These are phyloP conservation scores for Odobenus rosmarus DNA, from an alignment of 2,113 vertebrate species.

Conservation along the genomic window DNA sequence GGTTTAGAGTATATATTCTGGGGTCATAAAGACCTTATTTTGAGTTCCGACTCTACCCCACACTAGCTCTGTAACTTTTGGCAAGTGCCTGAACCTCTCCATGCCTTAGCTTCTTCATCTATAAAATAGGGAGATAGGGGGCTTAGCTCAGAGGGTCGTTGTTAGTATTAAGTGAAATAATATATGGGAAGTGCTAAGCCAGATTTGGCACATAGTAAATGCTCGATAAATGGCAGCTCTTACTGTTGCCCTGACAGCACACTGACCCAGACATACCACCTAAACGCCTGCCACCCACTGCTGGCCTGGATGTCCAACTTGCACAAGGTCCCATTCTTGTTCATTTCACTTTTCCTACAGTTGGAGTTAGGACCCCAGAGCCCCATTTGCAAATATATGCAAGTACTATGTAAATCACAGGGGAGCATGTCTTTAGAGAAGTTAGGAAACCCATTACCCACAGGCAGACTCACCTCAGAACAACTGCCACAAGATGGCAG, in stretches of 20 bases:
- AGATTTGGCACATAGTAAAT: neutral
- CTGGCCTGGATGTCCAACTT: neutral
- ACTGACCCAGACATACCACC: neutral
- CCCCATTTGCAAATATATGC: neutral
- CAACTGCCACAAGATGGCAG: constrained; percentile 74
- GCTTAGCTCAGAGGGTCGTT: neutral
- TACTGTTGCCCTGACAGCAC: neutral
- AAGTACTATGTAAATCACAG: neutral
- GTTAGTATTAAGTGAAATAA: neutral
- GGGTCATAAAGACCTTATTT: neutral
- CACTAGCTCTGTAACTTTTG: neutral
- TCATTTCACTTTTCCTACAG: neutral
- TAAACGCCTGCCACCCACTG: neutral
- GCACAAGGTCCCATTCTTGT: neutral
- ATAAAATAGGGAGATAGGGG: neutral
- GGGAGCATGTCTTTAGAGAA: neutral
- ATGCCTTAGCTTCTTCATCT: neutral
- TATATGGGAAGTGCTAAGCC: neutral
- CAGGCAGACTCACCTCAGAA: neutral
- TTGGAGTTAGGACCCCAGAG: neutral
- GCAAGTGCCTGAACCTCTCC: neutral
- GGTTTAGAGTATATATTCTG: neutral
- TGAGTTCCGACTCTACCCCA: neutral
- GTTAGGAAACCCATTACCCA: neutral
- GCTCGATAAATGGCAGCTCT: neutral